A percentile compares a stretch with the other conserved stretches of the same genome.
Evolutionary conservation across 2,888 invertebrate species (phyloP).

Genomic region (Drosophila paramelanica): DNA sequence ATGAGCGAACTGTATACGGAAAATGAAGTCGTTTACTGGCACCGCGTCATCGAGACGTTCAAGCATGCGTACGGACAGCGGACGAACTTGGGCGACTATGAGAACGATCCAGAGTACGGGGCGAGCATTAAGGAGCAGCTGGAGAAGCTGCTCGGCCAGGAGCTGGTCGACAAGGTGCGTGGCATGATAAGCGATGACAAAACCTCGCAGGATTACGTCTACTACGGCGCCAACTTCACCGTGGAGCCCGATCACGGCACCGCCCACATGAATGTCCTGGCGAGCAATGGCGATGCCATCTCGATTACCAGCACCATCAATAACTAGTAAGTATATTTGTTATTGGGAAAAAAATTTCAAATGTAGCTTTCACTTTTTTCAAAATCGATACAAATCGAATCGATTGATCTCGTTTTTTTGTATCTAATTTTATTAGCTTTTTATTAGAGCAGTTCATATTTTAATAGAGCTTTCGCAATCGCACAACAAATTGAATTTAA

Average conservation of each 20-base stretch:
- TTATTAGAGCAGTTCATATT: too few relatives aligned
- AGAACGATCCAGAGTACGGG: constrained; percentile 70
- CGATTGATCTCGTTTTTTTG: too few relatives aligned
- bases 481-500: too few relatives aligned
- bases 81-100: constrained; percentile 92
- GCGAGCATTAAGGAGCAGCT: constrained; percentile 81
- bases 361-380: too few relatives aligned
- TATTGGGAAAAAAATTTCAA: too few relatives aligned
- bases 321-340: constrained; percentile 66
- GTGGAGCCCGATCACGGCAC: constrained; percentile 93
- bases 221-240: constrained; percentile 90
- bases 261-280: constrained; percentile 93
- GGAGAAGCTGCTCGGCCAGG: constrained; percentile 88
- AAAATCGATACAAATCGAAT: too few relatives aligned
- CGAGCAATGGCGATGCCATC: constrained; percentile 95
- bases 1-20: constrained; percentile 86
- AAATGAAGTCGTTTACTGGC: constrained; percentile 86
- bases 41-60: constrained; percentile 94
- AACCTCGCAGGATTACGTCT: constrained; percentile 88
- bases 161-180: constrained; percentile 87
- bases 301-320: constrained; percentile 95
- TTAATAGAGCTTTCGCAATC: too few relatives aligned
- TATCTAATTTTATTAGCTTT: too few relatives aligned
- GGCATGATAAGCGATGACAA: constrained; percentile 85
- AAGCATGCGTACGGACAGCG: constrained; percentile 96